Conservation (phyloP, 2,888 invertebrate species). For the Scaptomyza reducta region DNA sequence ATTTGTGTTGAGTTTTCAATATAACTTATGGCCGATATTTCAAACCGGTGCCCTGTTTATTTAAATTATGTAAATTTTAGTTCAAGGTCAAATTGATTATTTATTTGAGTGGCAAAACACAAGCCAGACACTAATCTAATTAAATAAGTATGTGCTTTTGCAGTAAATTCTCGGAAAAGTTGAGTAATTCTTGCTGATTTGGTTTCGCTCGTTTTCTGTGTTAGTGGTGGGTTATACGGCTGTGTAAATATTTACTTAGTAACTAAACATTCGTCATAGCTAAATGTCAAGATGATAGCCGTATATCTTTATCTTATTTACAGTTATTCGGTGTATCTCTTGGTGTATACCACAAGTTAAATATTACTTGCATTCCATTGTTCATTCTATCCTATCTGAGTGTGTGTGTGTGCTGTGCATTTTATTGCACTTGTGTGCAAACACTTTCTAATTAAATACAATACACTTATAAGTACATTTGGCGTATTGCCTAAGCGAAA, state of each 20-base stretch:
- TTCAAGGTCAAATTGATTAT: constrained; percentile 17
- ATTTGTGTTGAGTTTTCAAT: not conserved
- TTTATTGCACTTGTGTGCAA: not conserved
- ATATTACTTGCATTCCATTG: not conserved
- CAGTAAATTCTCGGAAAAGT: not conserved
- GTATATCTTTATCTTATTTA: not conserved
- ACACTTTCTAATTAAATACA: constrained; percentile 26
- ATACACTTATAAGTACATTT: constrained; percentile 18
- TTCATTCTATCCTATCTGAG: not conserved
- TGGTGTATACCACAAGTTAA: not conserved
- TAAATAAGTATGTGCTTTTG: constrained; percentile 6
- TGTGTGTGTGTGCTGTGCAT: no score
- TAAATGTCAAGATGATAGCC: not conserved
- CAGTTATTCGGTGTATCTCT: not conserved
- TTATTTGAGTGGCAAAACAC: constrained; percentile 2
- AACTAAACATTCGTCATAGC: not conserved
- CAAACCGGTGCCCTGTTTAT: not conserved
- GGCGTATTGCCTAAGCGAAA: constrained; percentile 34
- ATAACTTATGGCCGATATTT: not conserved
- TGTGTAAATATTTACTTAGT: not conserved
- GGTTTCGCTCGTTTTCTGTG: not conserved
- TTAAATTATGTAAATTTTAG: not conserved
- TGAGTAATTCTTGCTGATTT: constrained; percentile 24
- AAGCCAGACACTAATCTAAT: constrained; percentile 2
- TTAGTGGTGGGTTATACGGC: not conserved